Evolutionary conservation across 2,797 vertebrate species (phyloP).

Genomic region (Philypnodon macrostomus): DNA sequence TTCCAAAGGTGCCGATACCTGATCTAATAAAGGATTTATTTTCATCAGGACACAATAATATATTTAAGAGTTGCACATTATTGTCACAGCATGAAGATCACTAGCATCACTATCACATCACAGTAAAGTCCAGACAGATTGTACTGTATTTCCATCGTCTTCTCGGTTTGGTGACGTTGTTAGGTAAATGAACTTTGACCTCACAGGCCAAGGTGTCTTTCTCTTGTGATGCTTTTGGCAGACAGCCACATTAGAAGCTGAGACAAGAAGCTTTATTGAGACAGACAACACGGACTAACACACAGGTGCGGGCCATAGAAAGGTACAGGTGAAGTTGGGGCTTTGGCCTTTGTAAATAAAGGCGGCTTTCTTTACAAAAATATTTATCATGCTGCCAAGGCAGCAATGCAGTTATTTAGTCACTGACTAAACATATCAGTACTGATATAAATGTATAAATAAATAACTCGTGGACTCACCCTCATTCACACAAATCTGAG

Average conservation of each 20-base stretch:
- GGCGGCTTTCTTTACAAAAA: constrained; percentile 89
- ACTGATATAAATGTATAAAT: constrained; percentile 91
- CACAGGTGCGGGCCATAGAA: constrained; percentile 61
- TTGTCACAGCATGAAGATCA: constrained; percentile 66
- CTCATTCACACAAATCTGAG: constrained; percentile 57
- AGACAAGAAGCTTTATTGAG: constrained; percentile 66
- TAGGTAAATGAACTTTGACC: constrained; percentile 55
- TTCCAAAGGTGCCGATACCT: constrained; percentile 39
- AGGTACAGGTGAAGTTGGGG: constrained; percentile 63
- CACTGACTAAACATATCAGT: constrained; percentile 97
- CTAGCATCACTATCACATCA: constrained; percentile 48
- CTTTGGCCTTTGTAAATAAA: constrained; percentile 95
- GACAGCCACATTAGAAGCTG: constrained; percentile 49
- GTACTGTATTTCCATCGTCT: constrained; percentile 43
- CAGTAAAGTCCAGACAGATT: constrained; percentile 37
- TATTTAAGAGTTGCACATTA: constrained; percentile 57
- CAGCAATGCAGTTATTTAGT: constrained; percentile 96
- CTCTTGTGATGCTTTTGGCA: constrained; percentile 54
- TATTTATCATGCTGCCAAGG: constrained; percentile 93
- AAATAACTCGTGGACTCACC: constrained; percentile 86
- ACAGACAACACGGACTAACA: constrained; percentile 71
- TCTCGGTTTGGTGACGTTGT: constrained; percentile 56
- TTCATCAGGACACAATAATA: constrained; percentile 53
- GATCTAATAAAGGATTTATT: constrained; percentile 36
- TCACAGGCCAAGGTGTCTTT: constrained; percentile 37